phyloP scores from a whole-genome alignment of 2,888 invertebrate genomes.

The Epinotia bilunana region DNA sequence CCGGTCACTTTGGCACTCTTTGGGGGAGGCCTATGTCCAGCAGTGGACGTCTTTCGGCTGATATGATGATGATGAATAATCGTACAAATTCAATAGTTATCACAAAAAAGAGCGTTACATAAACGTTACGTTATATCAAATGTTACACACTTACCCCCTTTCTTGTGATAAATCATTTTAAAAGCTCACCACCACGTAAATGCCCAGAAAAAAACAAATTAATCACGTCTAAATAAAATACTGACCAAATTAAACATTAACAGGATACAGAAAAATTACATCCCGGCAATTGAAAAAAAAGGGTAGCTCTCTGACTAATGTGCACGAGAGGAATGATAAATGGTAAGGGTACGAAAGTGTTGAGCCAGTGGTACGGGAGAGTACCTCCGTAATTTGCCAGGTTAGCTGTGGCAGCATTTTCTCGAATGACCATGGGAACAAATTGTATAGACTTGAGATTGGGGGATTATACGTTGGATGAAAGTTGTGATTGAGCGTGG shows the following conservation, averaged over 20 bases:
- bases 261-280: constrained; percentile 31
- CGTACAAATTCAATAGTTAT: too few relatives aligned
- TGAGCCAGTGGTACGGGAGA: constrained; percentile 34
- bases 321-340: constrained; percentile 42
- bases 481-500: constrained; percentile 33
- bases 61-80: too few relatives aligned
- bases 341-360: constrained; percentile 42
- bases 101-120: too few relatives aligned
- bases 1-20: too few relatives aligned
- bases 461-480: constrained; percentile 30
- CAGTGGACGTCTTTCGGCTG: too few relatives aligned
- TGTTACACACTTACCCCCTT: too few relatives aligned
- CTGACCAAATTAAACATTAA: constrained; percentile 23
- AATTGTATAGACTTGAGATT: constrained; percentile 42
- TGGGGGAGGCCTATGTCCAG: too few relatives aligned
- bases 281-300: constrained; percentile 39
- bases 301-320: constrained; percentile 40
- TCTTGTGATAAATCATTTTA: not conserved
- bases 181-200: not conserved
- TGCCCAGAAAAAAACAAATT: constrained; percentile 7
- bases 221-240: constrained; percentile 21
- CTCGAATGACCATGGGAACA: constrained; percentile 34
- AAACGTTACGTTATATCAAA: too few relatives aligned
- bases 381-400: constrained; percentile 42
- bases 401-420: constrained; percentile 33